Evolutionary conservation across 2,113 vertebrate genomes (phyloP), one percentile per base, ranked within the genome.

Genomic region (Globicephala melas): DNA sequence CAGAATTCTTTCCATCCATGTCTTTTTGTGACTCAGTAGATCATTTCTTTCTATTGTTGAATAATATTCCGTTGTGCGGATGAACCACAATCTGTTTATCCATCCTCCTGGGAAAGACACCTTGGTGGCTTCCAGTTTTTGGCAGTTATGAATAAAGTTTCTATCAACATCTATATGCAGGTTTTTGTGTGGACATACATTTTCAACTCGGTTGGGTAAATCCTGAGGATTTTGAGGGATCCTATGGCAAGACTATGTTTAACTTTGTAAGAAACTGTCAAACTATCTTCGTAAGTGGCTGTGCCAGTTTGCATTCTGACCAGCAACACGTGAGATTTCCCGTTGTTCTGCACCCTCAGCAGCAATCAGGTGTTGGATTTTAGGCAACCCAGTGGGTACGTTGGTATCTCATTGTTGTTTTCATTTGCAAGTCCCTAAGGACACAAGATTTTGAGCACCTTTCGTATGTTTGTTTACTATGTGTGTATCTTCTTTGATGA

Each of bases 181-280:
- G 90, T 77, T 98, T 95, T 77, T 81, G 65, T 63, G 80, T 53
- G 92, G 92, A 71, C 91, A 53, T 90, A 80, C 58, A 60, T 91
- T 96, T 98, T 91, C 76, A 41, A 18, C 92, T 90, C 18, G 15
- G 88, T 63, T 97, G 96, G 81, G 50, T 89, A 92, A 96, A 95
- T 38, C 65, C 74, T 13, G 73, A 87, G 68, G 83, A 82, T 53
- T 38, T 76, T 73, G 81, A 84, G 71, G 96, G 93, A 84, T 77
- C 92, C 63, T 60, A 67, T 83, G 83, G n/a, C 36, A 31, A 82
- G 86, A 91, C 87, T 79, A 93, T 87, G 87, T 89, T 96, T 96
- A 96, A 96, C 90, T 95, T 53, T 38, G 67, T n/a, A 53, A 87
- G 83, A 70, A 73, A 36, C 95, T 68, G 90, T 83, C 53, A n/a